phyloP scores from a whole-genome alignment of 2,113 vertebrate genomes.

The Daubentonia madagascariensis region DNA sequence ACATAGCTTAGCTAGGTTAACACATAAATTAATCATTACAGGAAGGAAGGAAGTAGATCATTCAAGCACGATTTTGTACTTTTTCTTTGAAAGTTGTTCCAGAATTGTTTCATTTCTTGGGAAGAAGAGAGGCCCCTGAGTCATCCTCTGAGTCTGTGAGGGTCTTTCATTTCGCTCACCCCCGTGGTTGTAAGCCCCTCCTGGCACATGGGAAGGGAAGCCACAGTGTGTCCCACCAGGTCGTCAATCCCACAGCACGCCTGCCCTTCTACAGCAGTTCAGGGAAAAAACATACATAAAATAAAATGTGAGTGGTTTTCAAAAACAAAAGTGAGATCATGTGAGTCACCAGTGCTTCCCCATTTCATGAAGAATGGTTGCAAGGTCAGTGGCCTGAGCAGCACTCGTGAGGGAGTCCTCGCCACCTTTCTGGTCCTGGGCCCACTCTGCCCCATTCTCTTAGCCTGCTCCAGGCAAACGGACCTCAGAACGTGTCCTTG shows the following conservation, averaged over 20 bases:
- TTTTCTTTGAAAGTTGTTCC: not conserved
- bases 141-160: no score
- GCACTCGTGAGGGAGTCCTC: rapidly evolving
- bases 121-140: no score
- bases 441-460: no score
- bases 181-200: no score
- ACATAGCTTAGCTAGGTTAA: rapidly evolving
- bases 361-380: not conserved
- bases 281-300: not conserved
- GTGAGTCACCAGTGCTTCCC: rapidly evolving
- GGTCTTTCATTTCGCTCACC: rapidly evolving
- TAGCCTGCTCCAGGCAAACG: rapidly evolving
- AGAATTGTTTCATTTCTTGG: not conserved
- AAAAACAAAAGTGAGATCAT: not conserved
- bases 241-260: rapidly evolving
- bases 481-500: rapidly evolving
- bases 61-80: not conserved
- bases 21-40: not conserved
- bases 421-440: not conserved
- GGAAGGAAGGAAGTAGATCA: not conserved
- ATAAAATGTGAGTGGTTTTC: not conserved
- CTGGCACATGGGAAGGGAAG: rapidly evolving
- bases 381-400: rapidly evolving
- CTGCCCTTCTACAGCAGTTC: not conserved
- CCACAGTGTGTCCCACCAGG: rapidly evolving